These are phyloP conservation scores for Suillia variegata DNA, from an alignment of 2,888 invertebrate species.

Conservation along the genomic window DNA sequence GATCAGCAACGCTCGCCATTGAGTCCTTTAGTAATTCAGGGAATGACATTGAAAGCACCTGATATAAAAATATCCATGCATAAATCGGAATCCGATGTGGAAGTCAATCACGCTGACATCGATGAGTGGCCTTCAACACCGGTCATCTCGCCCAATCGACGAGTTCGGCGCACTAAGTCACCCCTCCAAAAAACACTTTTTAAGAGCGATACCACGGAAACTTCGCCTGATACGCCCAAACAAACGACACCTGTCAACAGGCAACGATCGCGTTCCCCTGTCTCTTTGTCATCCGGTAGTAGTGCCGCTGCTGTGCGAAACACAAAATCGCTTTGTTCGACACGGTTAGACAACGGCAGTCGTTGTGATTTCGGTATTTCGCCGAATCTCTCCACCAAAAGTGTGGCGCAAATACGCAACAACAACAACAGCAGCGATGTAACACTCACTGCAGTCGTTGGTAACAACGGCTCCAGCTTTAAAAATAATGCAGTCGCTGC, in stretches of 20 bases:
- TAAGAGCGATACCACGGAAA: constrained; percentile 13
- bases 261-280: constrained; percentile 17
- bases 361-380: constrained; percentile 42
- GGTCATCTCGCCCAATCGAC: constrained; percentile 37
- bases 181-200: constrained; percentile 32
- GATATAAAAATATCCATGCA: neutral
- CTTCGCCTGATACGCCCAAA: constrained; percentile 18
- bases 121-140: constrained; percentile 55
- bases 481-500: no score
- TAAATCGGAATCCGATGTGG: neutral
- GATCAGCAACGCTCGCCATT: constrained; percentile 46
- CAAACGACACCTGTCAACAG: constrained; percentile 42
- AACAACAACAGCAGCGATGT: neutral
- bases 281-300: no score
- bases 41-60: no score
- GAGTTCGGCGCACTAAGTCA: constrained; percentile 46
- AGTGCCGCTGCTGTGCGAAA: neutral
- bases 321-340: constrained; percentile 43
- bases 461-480: constrained; percentile 12
- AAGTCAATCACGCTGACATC: constrained; percentile 50
- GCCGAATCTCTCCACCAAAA: constrained; percentile 37
- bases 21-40: constrained; percentile 41
- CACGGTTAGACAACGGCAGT: constrained; percentile 42
- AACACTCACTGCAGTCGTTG: neutral
- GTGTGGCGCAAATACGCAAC: no score